Evolutionary conservation across 2,113 vertebrate species (phyloP), one percentile per base, ranked within the genome.

Genomic region (Hydrolagus affinis): DNA sequence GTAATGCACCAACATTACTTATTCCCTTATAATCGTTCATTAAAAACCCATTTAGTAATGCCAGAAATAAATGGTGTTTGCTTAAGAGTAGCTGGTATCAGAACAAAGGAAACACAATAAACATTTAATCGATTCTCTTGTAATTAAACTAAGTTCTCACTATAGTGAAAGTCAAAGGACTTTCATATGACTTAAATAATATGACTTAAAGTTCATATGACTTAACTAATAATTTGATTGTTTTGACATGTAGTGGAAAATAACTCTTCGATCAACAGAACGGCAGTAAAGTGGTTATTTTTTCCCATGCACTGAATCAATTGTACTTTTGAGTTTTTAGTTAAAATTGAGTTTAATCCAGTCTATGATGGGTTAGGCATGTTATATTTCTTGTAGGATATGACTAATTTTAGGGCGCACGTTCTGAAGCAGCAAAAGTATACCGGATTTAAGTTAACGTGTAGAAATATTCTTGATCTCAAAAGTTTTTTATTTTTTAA

Each of bases 241-340:
- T 77, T n/a, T 77, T 77, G 59, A 59, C 44, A 77, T 8, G 74
- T 11, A 77, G 74, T 59, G 74, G 44, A 77, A 77, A 59, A n/a
- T 77, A 56, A n/a, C 74, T 77, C 74, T 59, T 56, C 56, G 74
- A 77, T 77, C 32, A 77, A 77, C 23, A 56, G 44, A 77, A 77
- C 8, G n/a, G 44, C 44, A 59, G 74, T 59, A 77, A 76, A 57
- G 74, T 21, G 19, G 30, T 76, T 57, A 76, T 57, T 76, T 44
- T 77, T 21, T 59, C 19, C 8, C 74, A 77, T 59, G 19, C 10
- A 77, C 74, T 77, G 59, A 77, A 60, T 77, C 56, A 77, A 59
- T 77, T 19, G 9, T 21, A 77, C 74, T 77, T 77, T 77, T 59
- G 44, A 44, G 44, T 44, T 44, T 44, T 44, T 1, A 44, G 44